A percentile compares a stretch with the other conserved stretches of the same genome.
Conservation (phyloP, 2,113 vertebrate species). For the Naja naja region DNA sequence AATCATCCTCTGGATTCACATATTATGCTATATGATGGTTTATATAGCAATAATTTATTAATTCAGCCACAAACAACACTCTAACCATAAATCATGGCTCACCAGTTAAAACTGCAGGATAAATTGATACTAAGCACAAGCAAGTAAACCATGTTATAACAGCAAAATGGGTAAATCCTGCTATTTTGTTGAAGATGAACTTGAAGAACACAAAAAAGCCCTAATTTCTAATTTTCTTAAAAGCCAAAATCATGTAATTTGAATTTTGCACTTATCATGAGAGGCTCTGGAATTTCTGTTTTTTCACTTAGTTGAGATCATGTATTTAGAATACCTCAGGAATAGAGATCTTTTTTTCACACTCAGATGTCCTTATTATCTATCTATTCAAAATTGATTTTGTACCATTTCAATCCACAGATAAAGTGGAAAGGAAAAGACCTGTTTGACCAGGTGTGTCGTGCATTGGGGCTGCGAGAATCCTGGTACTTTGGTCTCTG, state of each 20-base stretch:
- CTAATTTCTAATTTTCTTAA: neutral
- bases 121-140: neutral
- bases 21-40: neutral
- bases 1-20: neutral
- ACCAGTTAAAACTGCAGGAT: neutral
- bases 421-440: conserved; percentile 95
- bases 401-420: conserved; percentile 59
- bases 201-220: neutral
- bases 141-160: neutral
- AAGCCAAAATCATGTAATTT: neutral
- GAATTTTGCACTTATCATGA: neutral
- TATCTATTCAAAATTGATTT: neutral
- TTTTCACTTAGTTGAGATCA: neutral
- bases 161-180: neutral
- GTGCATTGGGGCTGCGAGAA: conserved; percentile 85
- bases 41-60: neutral
- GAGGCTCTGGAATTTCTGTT: neutral
- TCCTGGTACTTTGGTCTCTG: conserved; percentile 92
- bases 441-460: conserved; percentile 88
- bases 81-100: neutral
- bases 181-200: neutral
- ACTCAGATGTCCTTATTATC: too few relatives aligned
- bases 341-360: neutral
- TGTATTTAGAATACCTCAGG: neutral
- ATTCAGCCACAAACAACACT: neutral